Conservation (phyloP, 2,113 vertebrate species). For the Eolophus roseicapilla region DNA sequence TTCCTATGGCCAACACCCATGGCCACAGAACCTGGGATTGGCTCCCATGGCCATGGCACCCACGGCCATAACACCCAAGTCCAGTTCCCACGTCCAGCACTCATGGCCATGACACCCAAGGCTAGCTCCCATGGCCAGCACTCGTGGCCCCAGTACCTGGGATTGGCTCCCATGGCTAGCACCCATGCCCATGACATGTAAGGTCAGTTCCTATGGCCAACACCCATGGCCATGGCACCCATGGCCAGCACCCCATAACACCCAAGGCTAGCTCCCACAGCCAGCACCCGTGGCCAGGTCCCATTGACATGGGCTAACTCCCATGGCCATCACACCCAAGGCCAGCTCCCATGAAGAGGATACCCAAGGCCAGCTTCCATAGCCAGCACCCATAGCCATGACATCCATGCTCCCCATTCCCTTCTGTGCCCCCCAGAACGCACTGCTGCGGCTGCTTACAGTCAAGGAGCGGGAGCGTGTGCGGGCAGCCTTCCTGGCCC, state of each 20-base stretch:
- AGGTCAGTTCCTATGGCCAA: neutral
- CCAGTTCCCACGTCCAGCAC: too few species aligned
- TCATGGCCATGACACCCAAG: neutral
- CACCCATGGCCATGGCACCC: neutral
- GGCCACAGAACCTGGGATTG: too few species aligned
- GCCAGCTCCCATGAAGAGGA: neutral
- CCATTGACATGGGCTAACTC: neutral
- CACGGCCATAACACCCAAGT: too few species aligned
- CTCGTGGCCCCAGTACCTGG: too few species aligned
- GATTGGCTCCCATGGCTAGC: too few species aligned
- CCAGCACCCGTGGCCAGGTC: neutral
- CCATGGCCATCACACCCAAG: neutral
- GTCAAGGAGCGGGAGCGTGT: conserved; percentile 87
- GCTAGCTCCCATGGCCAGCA: too few species aligned
- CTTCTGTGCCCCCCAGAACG: conserved; percentile 76
- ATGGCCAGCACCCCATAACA: too few species aligned
- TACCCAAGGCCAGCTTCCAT: neutral
- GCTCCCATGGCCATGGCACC: neutral
- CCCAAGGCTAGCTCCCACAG: neutral
- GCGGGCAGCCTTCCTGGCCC: conserved; percentile 78
- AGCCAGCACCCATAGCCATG: neutral
- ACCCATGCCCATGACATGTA: too few species aligned
- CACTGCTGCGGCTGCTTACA: conserved; percentile 85
- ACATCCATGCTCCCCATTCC: neutral
- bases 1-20: too few species aligned